phyloP scores from a whole-genome alignment of 2,113 vertebrate species.

The Trogon melanurus region DNA sequence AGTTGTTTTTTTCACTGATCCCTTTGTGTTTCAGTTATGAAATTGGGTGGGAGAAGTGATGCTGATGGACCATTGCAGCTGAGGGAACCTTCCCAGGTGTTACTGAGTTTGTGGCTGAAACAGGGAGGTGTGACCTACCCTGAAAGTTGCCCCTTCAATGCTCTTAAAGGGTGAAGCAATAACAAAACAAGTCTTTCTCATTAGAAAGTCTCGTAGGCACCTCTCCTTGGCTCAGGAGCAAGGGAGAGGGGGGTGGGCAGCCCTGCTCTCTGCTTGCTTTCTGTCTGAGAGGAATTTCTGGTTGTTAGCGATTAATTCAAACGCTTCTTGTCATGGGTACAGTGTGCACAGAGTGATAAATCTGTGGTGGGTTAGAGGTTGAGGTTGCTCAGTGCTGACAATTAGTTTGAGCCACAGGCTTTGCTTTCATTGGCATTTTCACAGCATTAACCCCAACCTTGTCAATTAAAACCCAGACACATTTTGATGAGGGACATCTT shows the following conservation, averaged over 20 bases:
- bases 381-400: constrained; percentile 63
- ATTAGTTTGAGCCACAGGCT: constrained; percentile 64
- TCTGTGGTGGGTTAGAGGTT: constrained; percentile 66
- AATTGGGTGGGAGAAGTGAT: background rate
- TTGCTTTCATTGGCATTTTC: constrained; percentile 70
- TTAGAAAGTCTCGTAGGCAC: background rate
- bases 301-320: constrained; percentile 61
- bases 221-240: background rate
- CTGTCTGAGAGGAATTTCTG: constrained; percentile 36
- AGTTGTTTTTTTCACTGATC: background rate
- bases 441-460: constrained; percentile 65
- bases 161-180: background rate
- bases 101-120: background rate
- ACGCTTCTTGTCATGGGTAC: constrained; percentile 30
- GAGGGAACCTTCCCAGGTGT: background rate
- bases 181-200: background rate
- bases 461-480: constrained; percentile 67
- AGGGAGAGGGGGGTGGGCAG: background rate
- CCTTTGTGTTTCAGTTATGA: background rate
- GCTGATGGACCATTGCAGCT: background rate
- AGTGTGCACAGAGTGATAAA: constrained; percentile 65
- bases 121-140: background rate
- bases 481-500: constrained; percentile 62
- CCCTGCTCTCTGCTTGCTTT: background rate
- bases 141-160: background rate